These are phyloP conservation scores for Charaxes varanes DNA, from an alignment of 1,140 invertebrate species.

Conservation along the genomic window DNA sequence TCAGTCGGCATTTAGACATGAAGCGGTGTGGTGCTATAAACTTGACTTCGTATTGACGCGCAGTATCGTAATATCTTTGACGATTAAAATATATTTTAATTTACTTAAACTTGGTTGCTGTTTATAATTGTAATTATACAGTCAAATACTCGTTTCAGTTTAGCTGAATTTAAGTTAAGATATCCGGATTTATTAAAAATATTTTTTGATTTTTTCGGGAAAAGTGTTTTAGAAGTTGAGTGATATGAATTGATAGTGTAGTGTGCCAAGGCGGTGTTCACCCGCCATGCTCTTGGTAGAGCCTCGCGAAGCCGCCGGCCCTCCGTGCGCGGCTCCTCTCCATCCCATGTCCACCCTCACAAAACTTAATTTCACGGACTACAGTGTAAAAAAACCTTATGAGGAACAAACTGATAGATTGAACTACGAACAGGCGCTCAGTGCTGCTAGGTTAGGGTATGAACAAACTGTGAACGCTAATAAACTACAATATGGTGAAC, in stretches of 20 bases:
- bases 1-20: constrained; percentile 58
- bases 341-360: constrained; percentile 65
- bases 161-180: no score
- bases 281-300: constrained; percentile 69
- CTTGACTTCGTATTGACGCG: background rate
- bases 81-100: background rate
- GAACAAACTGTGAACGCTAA: constrained; percentile 44
- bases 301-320: constrained; percentile 69
- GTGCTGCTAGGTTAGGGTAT: constrained; percentile 47
- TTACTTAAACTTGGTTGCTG: background rate
- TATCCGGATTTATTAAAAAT: no score
- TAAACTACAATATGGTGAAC: constrained; percentile 54
- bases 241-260: constrained; percentile 41
- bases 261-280: constrained; percentile 20
- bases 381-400: constrained; percentile 61
- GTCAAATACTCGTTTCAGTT: no score
- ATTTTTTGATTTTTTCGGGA: constrained; percentile 8
- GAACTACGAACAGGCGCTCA: constrained; percentile 54
- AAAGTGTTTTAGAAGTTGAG: constrained; percentile 16
- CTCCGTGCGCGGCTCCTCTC: constrained; percentile 60
- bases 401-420: constrained; percentile 44
- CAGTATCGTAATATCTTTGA: constrained; percentile 2
- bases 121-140: background rate
- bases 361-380: constrained; percentile 64
- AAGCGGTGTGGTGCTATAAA: constrained; percentile 37